These are phyloP conservation scores for Distichodus sexfasciatus DNA, from an alignment of 2,797 vertebrate species.

Conservation along the genomic window DNA sequence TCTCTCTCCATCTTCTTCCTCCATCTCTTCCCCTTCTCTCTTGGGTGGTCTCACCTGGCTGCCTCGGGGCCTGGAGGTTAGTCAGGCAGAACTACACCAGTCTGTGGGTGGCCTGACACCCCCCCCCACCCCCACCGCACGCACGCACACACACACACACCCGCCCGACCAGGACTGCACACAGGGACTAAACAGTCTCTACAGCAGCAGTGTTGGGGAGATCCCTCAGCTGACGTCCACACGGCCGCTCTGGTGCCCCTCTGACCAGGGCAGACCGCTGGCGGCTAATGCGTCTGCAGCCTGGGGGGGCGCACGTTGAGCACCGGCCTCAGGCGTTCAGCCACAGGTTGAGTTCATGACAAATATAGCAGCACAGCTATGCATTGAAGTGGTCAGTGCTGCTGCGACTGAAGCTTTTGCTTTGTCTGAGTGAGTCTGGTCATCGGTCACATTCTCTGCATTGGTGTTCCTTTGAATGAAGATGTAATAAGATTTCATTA, in stretches of 20 bases:
- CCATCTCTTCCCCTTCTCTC: slow-evolving; percentile 27
- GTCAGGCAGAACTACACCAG: slow-evolving; percentile 52
- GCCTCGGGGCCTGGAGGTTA: slow-evolving; percentile 35
- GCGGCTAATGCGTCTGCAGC: background rate
- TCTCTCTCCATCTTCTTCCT: slow-evolving; percentile 5
- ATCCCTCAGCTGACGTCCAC: slow-evolving; percentile 74
- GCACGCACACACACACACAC: no score
- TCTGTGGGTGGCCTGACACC: slow-evolving; percentile 79
- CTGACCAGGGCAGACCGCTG: slow-evolving; percentile 12
- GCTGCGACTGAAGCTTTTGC: slow-evolving; percentile 24
- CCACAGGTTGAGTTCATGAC: slow-evolving; percentile 39
- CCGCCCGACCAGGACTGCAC: slow-evolving; percentile 61
- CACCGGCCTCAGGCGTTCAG: slow-evolving; percentile 23
- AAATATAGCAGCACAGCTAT: slow-evolving; percentile 31
- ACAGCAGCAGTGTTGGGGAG: slow-evolving; percentile 54
- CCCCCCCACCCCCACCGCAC: slow-evolving; percentile 43
- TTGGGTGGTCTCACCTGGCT: slow-evolving; percentile 63
- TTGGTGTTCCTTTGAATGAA: slow-evolving; percentile 11
- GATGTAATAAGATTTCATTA: background rate
- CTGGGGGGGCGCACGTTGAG: slow-evolving; percentile 10
- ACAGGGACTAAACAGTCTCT: slow-evolving; percentile 71
- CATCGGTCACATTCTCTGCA: slow-evolving; percentile 40
- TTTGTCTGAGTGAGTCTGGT: slow-evolving; percentile 39
- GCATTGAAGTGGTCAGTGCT: slow-evolving; percentile 34
- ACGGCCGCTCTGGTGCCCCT: slow-evolving; percentile 59